These are phyloP conservation scores for Eulemur macaco DNA, from an alignment of 2,113 vertebrate genomes.

Conservation along the genomic window DNA sequence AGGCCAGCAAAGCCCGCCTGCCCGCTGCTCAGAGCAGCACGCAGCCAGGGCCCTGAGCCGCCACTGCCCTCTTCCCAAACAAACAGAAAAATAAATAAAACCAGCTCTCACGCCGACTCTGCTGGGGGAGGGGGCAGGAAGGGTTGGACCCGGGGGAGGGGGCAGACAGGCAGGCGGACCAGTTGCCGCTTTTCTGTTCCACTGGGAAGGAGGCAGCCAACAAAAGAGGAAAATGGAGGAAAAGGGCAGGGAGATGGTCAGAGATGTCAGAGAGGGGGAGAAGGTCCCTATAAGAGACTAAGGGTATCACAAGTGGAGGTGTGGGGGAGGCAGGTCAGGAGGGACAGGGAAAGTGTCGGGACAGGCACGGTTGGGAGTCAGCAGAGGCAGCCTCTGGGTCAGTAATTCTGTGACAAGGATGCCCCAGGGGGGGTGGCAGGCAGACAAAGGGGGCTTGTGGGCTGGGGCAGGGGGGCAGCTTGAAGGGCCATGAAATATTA, in stretches of 20 bases:
- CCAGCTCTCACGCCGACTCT: conserved; percentile 66
- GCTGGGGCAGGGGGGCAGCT: conserved; percentile 49
- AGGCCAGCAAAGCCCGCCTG: conserved; percentile 72
- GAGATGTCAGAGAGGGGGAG: conserved; percentile 11
- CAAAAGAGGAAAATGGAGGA: conserved; percentile 69
- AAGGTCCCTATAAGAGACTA: neutral
- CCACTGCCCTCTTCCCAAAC: conserved; percentile 82
- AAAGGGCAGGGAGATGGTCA: conserved; percentile 29
- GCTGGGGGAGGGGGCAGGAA: conserved; percentile 69
- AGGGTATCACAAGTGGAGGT: neutral
- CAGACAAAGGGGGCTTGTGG: conserved; percentile 71
- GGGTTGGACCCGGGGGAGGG: neutral
- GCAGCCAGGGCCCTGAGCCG: conserved; percentile 69
- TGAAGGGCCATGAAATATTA: conserved; percentile 75
- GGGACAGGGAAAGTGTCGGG: neutral
- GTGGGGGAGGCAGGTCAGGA: neutral
- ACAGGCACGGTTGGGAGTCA: neutral
- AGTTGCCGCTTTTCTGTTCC: conserved; percentile 72
- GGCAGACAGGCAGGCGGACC: conserved; percentile 16
- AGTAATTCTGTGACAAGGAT: conserved; percentile 41
- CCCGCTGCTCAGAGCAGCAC: conserved; percentile 55
- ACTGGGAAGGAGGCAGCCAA: conserved; percentile 55
- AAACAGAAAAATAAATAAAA: conserved; percentile 83
- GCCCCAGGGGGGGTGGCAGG: neutral
- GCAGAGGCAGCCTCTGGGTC: conserved; percentile 42